Evolutionary conservation across 2,888 invertebrate species (phyloP).

Genomic region (Leptarthrus brevirostris): DNA sequence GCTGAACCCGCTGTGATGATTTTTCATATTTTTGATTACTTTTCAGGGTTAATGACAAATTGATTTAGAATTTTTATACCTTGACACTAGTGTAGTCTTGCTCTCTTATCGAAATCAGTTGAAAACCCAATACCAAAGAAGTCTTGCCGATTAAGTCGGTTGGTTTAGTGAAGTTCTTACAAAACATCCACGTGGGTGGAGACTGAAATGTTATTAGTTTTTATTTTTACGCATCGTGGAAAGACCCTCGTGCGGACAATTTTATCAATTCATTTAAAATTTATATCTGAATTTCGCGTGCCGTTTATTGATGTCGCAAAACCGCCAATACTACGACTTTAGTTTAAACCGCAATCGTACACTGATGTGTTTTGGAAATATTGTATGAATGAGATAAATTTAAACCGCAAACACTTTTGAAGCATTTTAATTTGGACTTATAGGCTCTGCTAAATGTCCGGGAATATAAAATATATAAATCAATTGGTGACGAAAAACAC

Average conservation of each 20-base stretch:
- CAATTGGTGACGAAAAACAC: slow-evolving; percentile 8
- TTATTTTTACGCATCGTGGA: slow-evolving; percentile 26
- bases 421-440: slow-evolving; percentile 24
- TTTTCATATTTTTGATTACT: too few species aligned
- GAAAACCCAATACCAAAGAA: too few species aligned
- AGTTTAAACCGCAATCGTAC: too few species aligned
- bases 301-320: neutral
- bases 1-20: too few species aligned
- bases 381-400: too few species aligned
- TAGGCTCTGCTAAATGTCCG: slow-evolving; percentile 1
- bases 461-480: slow-evolving; percentile 22
- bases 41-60: too few species aligned
- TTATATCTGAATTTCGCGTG: slow-evolving; percentile 7
- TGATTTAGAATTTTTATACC: too few species aligned
- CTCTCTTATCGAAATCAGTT: too few species aligned
- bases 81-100: neutral
- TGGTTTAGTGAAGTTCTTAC: too few species aligned
- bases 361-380: too few species aligned
- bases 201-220: neutral
- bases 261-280: slow-evolving; percentile 4
- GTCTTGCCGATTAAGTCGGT: too few species aligned
- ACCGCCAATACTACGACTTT: neutral
- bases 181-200: slow-evolving; percentile 24
- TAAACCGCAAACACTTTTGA: slow-evolving; percentile 18
- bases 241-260: slow-evolving; percentile 9